Evolutionary conservation across 2,888 invertebrate species (phyloP).

Genomic region (Coelopa pilipes): DNA sequence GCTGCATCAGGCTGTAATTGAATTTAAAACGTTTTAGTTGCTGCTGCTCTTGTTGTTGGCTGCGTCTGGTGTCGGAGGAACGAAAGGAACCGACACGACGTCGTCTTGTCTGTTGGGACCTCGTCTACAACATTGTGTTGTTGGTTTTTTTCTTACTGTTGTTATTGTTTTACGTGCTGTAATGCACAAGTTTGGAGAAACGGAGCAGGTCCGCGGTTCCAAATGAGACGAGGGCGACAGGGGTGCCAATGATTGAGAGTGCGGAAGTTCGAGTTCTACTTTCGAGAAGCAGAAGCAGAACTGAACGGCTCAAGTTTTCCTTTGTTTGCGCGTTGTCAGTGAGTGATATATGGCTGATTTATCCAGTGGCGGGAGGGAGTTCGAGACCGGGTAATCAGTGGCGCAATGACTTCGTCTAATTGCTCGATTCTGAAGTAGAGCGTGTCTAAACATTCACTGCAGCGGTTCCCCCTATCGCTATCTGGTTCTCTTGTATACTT

Average conservation of each 20-base stretch:
- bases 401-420: too few species aligned
- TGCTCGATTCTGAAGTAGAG: too few species aligned
- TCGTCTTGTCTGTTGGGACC: conserved; percentile 16
- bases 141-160: not conserved
- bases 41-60: not conserved
- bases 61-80: not conserved
- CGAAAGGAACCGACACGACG: not conserved
- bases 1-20: conserved; percentile 1
- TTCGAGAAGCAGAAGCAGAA: conserved; percentile 3
- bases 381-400: too few species aligned
- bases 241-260: conserved; percentile 13
- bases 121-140: not conserved
- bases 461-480: too few species aligned
- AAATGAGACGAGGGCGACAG: not conserved
- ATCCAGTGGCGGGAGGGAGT: too few species aligned
- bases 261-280: conserved; percentile 14
- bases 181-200: conserved; percentile 3
- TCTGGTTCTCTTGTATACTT: too few species aligned
- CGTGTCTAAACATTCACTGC: too few species aligned
- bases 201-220: not conserved
- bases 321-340: conserved; percentile 2
- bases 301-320: too few species aligned
- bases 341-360: conserved; percentile 13
- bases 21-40: not conserved
- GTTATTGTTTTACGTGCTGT: too few species aligned